phyloP scores from a whole-genome alignment of 2,888 invertebrate species.

The Corbicula japonica region DNA sequence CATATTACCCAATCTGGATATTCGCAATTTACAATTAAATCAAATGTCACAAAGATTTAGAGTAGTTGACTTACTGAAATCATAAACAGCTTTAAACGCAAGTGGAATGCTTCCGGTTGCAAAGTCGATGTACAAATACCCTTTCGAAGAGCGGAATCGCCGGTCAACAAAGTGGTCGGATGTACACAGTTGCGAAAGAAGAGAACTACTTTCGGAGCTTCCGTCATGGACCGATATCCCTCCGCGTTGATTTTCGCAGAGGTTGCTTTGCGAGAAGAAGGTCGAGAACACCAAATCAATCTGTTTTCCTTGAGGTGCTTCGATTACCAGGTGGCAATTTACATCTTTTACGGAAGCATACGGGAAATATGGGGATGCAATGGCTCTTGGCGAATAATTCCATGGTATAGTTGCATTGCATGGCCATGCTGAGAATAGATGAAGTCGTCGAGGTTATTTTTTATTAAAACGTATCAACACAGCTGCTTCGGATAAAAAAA shows the following conservation, averaged over 20 bases:
- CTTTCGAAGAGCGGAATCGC: constrained; percentile 53
- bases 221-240: constrained; percentile 66
- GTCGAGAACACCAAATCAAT: constrained; percentile 63
- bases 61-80: constrained; percentile 65
- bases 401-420: constrained; percentile 69
- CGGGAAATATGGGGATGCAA: constrained; percentile 68
- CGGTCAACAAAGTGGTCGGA: constrained; percentile 42
- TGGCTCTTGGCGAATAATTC: constrained; percentile 66
- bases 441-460: neutral
- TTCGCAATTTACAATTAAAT: no score
- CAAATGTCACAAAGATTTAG: no score
- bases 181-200: constrained; percentile 55
- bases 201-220: neutral
- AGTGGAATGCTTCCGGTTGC: constrained; percentile 55
- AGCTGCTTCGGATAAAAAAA: no score
- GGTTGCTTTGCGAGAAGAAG: constrained; percentile 51
- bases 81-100: constrained; percentile 67
- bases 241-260: constrained; percentile 39
- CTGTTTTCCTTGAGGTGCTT: constrained; percentile 63
- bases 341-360: constrained; percentile 66
- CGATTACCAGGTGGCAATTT: constrained; percentile 60
- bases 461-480: no score
- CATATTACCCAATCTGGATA: no score
- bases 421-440: constrained; percentile 65
- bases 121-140: constrained; percentile 57